phyloP scores from a whole-genome alignment of 37 sponge, comb jelly and placozoan species.

The Cladorhizidae sp. region DNA sequence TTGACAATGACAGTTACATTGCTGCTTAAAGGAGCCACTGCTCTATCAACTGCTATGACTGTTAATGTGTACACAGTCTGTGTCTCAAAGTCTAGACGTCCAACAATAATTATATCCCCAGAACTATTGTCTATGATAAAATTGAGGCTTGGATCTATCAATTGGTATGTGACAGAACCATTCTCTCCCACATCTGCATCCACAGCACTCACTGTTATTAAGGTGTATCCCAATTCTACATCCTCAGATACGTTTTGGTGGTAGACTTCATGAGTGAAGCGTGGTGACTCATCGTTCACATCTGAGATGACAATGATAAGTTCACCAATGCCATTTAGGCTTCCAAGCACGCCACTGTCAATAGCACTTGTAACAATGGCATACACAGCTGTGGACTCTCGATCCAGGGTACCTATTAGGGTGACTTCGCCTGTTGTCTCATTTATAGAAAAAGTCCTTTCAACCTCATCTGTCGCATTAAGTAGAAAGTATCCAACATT shows the following conservation, averaged over 20 bases:
- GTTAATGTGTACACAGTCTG: slow-evolving; percentile 37
- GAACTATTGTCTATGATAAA: slow-evolving; percentile 51
- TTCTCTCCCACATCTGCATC: slow-evolving; percentile 57
- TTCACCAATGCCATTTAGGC: slow-evolving; percentile 29
- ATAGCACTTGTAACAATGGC: slow-evolving; percentile 27
- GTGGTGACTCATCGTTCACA: slow-evolving; percentile 66
- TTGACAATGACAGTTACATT: slow-evolving; percentile 45
- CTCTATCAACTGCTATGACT: slow-evolving; percentile 57
- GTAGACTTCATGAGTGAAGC: slow-evolving; percentile 30
- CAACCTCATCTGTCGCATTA: neutral
- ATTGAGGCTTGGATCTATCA: slow-evolving; percentile 7
- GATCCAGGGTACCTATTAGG: slow-evolving; percentile 32
- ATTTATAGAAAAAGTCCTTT: slow-evolving; percentile 46
- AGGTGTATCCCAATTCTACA: slow-evolving; percentile 3
- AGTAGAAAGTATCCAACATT: slow-evolving; percentile 19
- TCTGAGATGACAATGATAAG: slow-evolving; percentile 58
- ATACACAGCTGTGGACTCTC: slow-evolving; percentile 47
- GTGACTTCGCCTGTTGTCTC: slow-evolving; percentile 51
- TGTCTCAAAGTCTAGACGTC: slow-evolving; percentile 59
- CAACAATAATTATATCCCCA: slow-evolving; percentile 47
- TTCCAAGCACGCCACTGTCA: slow-evolving; percentile 19
- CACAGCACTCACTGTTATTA: slow-evolving; percentile 38
- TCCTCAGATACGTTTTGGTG: slow-evolving; percentile 35
- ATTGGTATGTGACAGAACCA: slow-evolving; percentile 31
- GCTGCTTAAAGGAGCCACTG: slow-evolving; percentile 3